These are phyloP conservation scores for Tauraco erythrolophus DNA, from an alignment of 2,113 vertebrate genomes.

Conservation along the genomic window DNA sequence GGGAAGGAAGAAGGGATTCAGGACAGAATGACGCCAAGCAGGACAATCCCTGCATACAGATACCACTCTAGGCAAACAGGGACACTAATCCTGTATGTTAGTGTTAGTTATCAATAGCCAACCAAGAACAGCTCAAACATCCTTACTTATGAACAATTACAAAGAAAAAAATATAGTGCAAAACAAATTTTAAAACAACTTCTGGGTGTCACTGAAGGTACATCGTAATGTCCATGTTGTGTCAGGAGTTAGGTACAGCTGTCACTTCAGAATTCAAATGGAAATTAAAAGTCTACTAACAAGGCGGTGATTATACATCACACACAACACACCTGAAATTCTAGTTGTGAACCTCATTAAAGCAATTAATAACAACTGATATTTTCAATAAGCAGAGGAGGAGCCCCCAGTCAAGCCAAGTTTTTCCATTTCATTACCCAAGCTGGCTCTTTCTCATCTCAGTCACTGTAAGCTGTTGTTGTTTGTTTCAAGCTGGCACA, in stretches of 20 bases:
- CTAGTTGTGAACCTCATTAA: conserved; percentile 16
- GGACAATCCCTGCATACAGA: neutral
- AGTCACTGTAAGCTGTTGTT: neutral
- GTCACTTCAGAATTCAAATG: neutral
- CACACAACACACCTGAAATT: neutral
- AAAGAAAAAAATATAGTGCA: neutral
- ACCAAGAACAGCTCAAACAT: neutral
- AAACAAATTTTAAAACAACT: neutral
- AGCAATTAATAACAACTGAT: neutral
- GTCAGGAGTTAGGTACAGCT: neutral
- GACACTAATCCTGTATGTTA: neutral
- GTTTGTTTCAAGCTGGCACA: conserved; percentile 3
- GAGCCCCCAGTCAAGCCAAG: neutral
- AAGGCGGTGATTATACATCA: neutral
- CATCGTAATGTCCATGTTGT: neutral
- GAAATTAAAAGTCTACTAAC: neutral
- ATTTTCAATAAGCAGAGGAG: neutral
- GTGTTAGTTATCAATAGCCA: neutral
- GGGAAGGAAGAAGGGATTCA: neutral
- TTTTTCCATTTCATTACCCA: conserved; percentile 22
- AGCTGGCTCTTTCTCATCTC: neutral
- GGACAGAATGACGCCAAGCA: neutral
- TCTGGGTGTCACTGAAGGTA: neutral
- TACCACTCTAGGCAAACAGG: neutral
- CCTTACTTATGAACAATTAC: neutral